Conservation (phyloP, 2,797 vertebrate species). For the Cynopterus sphinx region DNA sequence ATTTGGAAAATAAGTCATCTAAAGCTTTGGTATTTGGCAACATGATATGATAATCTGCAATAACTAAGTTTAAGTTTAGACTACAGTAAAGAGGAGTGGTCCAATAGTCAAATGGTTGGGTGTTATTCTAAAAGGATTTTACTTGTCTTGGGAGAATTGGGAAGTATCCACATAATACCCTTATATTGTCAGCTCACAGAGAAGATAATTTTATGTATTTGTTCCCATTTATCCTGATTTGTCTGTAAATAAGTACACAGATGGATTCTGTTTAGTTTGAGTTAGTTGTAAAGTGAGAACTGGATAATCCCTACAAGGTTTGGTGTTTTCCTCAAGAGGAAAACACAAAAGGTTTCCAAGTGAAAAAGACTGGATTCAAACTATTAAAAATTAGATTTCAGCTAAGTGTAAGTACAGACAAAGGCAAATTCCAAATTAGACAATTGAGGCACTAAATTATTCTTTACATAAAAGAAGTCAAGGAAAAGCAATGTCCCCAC, state of each 20-base stretch:
- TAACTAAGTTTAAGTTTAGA: neutral
- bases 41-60: neutral
- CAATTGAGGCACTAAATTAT: neutral
- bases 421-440: slow-evolving; percentile 49
- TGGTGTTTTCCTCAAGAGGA: neutral
- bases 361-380: slow-evolving; percentile 23
- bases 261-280: neutral
- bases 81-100: neutral
- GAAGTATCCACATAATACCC: neutral
- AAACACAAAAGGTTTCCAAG: slow-evolving; percentile 41
- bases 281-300: neutral
- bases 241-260: neutral
- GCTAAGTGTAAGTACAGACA: slow-evolving; percentile 40
- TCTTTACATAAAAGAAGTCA: slow-evolving; percentile 39
- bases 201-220: neutral
- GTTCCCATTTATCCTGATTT: neutral
- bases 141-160: neutral
- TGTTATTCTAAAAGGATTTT: neutral
- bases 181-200: neutral
- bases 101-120: neutral
- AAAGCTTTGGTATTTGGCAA: slow-evolving; percentile 2
- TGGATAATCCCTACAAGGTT: neutral
- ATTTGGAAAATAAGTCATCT: slow-evolving; percentile 47
- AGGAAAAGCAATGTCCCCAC: neutral
- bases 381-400: slow-evolving; percentile 49